Percentiles rank a stretch among this genome's conserved stretches.
phyloP scores from a whole-genome alignment of 2,888 invertebrate genomes.

The Melitaea athalia region DNA sequence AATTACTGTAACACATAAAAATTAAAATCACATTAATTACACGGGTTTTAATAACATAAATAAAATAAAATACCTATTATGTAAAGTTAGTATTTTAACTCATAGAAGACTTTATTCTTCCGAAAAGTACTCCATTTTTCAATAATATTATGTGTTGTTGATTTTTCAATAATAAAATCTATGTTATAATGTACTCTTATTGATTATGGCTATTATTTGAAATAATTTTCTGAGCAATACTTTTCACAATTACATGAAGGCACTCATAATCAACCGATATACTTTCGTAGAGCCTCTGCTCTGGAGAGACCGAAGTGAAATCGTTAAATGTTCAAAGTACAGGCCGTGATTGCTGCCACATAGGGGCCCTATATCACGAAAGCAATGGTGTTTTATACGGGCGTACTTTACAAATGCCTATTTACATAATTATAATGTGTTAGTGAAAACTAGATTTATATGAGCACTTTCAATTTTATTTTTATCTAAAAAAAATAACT shows the following conservation, averaged over 20 bases:
- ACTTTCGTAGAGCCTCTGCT: neutral
- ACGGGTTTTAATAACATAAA: too few relatives aligned
- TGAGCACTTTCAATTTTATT: constrained; percentile 22
- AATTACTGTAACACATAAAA: too few relatives aligned
- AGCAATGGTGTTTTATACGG: constrained; percentile 56
- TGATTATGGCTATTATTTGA: neutral
- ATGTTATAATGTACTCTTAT: neutral
- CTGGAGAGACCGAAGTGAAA: constrained; percentile 60
- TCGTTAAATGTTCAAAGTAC: constrained; percentile 45
- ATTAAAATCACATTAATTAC: too few relatives aligned
- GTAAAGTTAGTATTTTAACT: too few relatives aligned
- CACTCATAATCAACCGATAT: neutral
- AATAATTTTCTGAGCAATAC: neutral
- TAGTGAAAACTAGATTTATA: constrained; percentile 23
- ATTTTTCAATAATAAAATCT: neutral
- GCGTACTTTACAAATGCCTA: constrained; percentile 52
- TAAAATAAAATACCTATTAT: too few relatives aligned
- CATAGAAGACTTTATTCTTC: too few relatives aligned
- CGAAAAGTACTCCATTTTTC: too few relatives aligned
- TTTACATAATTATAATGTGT: constrained; percentile 31
- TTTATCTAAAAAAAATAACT: neutral
- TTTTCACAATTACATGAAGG: neutral
- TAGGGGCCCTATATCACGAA: constrained; percentile 69
- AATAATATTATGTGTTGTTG: too few relatives aligned
- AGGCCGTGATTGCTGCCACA: constrained; percentile 48